Evolutionary conservation across 1,140 invertebrate species (phyloP), one percentile per base, ranked within the genome.

Genomic region (Lordiphosa stackelbergi): DNA sequence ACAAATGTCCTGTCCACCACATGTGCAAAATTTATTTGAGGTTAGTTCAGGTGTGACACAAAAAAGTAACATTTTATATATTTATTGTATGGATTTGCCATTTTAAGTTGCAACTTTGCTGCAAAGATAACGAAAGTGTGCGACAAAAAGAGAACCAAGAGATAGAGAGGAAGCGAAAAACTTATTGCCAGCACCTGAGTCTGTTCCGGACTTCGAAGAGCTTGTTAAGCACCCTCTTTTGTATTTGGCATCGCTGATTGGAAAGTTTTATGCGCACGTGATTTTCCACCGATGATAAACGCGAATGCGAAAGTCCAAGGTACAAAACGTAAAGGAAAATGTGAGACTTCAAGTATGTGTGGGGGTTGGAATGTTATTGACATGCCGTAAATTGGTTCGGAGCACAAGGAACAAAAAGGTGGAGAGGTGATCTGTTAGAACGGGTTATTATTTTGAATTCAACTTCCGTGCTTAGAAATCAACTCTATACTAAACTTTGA

Each of bases 31-130:
- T 81, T 81, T 81, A 81, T 81, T 81, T 83, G 77, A 83, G 77
- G 77, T 81, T 83, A 83, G 77, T 77, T 81, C 77, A 81, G 77
- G 77, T 81, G 77, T 83, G 77, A 84, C 77, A 83, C 64, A 73
- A 63, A 71, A 46, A 69, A 59, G 77, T 81, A 83, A 81, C 77
- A 81, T 83, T 83, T 81, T 81, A 81, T 81, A 81, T 81, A 81
- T 81, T 81, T 81, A 81, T 81, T 81, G 77, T 81, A 81, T 84
- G 77, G 77, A 81, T 81, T 81, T 81, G 64, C 78, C 73, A 81
- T 77, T 81, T 81, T 64, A 83, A 81, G 73, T 70, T 79, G 66
- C 64, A 77, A 68, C 73, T 78, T 77, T 78, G 52, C 57, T 53
- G 60, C 61, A 64, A 53, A 66, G 53, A 70, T 53, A 54, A 40